Evolutionary conservation across 2,888 invertebrate species (phyloP), one percentile per base, ranked within the genome.

Genomic region (Cerastoderma edule): DNA sequence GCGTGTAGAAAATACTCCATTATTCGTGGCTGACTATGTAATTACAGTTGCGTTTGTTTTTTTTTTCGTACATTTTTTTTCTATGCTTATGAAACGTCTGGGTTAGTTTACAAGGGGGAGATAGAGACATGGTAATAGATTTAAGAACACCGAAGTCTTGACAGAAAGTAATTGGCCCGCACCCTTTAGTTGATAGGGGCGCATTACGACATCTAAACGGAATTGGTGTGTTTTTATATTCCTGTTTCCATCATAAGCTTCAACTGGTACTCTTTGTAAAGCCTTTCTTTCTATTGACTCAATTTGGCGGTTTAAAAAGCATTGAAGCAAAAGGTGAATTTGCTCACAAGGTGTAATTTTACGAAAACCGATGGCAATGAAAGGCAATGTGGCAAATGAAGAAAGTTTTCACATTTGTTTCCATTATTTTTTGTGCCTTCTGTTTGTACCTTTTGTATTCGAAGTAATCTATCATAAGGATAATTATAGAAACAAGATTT

Each of bases 141-240:
- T 53, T 27, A 5, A 53, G 53, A 53, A 53, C 24, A 53, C 53
- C 24, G 2, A 24, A 24, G 24, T 53, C 53, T 53, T 53, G 53
- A 53, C 53, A 53, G 53, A 53, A 53, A 53, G 53, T 27, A 53
- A 53, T 53, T 53, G 24, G 24, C 53, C 28, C 4, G 22, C 46
- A 39, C n/a, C n/a, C n/a, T n/a, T n/a, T n/a, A n/a, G n/a, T n/a
- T n/a, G n/a, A n/a, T n/a, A n/a, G n/a, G n/a, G n/a, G n/a, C n/a
- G n/a, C n/a, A n/a, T n/a, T n/a, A n/a, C n/a, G n/a, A n/a, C n/a
- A n/a, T n/a, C n/a, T n/a, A n/a, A n/a, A n/a, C n/a, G n/a, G n/a
- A n/a, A n/a, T n/a, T n/a, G n/a, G n/a, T 39, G 39, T 16, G 39
- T 39, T 39, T 16, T 39, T 39, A 10, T 39, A 16, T 13, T 13